Evolutionary conservation across 2,113 vertebrate genomes (phyloP), one percentile per base, ranked within the genome.

Genomic region (Varanus komodoensis): DNA sequence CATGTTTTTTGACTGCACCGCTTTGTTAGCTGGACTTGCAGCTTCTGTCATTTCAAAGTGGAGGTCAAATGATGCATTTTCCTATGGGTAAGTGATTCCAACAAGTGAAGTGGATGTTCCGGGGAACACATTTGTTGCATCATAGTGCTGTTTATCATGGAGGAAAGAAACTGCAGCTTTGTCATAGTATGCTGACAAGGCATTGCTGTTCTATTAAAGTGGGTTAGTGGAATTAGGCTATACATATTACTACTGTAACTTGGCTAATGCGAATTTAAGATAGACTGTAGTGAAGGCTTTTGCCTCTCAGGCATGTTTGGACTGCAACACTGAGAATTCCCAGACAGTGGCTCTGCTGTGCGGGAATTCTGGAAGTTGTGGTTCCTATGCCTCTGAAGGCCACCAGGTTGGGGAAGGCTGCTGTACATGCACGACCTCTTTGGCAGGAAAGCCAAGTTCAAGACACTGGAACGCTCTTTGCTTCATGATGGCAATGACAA

Each of bases 1-100:
- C 97, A 99, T 99, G 99, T 99, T 99, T 98, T 99, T 99, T 81
- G 99, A 99, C 97, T 99, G 99, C 96, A 99, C 99, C 64, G 99
- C 99, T 67, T 98, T 99, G 69, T 95, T 99, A 96, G 99, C 99
- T 77, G 99, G 99, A 91, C 97, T 99, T 84, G 99, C 99, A 91
- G 99, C 99, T 27, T 99, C 99, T 4, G 99, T 99, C 91, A 99
- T 99, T 95, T 99, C 99, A 84, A 98, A 98, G 89, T 99, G 99
- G 99, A 98, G 99, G 91, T 98, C 98, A 89, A 99, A 99, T 2
- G 99, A 99, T 97, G 98, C 98, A 93, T 99, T 99, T 97, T 99
- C 99, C 34, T 99, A 99, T 86, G 99, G 99, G 99, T 99, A 97
- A 98, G 98, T 91, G 92, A 92, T 87, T 92, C 79, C 19, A 67